Conservation (phyloP, 2,888 invertebrate genomes). For the Entomobrya multifasciata region DNA sequence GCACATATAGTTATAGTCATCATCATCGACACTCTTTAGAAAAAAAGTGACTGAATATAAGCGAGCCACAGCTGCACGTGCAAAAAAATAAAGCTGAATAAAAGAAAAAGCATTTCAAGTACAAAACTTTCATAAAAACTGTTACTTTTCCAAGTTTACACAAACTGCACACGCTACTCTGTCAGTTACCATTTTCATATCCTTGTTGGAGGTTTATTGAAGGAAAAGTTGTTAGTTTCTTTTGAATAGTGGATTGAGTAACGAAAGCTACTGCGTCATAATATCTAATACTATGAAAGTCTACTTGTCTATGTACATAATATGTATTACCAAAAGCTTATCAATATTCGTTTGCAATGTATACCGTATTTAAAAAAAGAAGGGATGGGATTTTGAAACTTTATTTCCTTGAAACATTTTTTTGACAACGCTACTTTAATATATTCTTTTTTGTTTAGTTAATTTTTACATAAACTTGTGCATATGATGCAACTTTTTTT, state of each 20-base stretch:
- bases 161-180: not conserved
- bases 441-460: no score
- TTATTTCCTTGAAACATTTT: no score
- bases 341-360: no score
- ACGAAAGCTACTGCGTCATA: no score
- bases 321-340: no score
- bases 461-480: no score
- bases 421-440: no score
- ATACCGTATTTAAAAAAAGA: no score
- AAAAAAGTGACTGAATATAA: not conserved
- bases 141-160: slow-evolving; percentile 22
- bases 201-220: slow-evolving; percentile 4
- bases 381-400: no score
- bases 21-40: not conserved
- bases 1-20: not conserved
- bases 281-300: no score
- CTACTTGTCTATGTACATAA: no score
- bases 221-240: slow-evolving; percentile 20
- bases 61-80: slow-evolving; percentile 43
- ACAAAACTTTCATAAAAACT: slow-evolving; percentile 36
- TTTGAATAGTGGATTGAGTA: slow-evolving; percentile 4
- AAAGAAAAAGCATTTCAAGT: slow-evolving; percentile 21
- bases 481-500: no score
- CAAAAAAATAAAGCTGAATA: not conserved
- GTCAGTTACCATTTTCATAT: not conserved